A percentile compares a stretch with the other conserved stretches of the same genome.
These are phyloP conservation scores for Acronicta leporina DNA, from an alignment of 2,888 invertebrate genomes.

Conservation along the genomic window DNA sequence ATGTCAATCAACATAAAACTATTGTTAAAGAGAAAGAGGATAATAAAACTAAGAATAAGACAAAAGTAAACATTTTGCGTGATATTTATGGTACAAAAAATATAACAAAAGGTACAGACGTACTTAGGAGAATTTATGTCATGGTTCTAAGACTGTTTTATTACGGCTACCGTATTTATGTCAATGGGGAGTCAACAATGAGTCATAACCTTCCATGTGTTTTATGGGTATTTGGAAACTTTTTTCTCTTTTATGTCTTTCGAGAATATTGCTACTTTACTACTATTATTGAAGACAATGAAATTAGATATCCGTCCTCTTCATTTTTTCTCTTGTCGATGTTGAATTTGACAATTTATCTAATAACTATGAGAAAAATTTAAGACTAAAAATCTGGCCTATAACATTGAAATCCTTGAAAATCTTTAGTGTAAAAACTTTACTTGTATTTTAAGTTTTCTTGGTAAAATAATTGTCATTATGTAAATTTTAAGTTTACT, in stretches of 20 bases:
- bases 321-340: constrained; percentile 23
- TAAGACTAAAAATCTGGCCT: neutral
- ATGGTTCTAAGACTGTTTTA: constrained; percentile 68
- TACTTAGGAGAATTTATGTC: constrained; percentile 66
- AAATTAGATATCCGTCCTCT: constrained; percentile 41
- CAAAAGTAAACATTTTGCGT: constrained; percentile 61
- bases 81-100: constrained; percentile 65
- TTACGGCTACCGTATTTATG: constrained; percentile 69
- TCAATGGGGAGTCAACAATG: constrained; percentile 74
- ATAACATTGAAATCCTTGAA: neutral
- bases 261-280: constrained; percentile 51
- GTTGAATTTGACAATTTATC: constrained; percentile 2
- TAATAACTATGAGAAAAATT: constrained; percentile 10
- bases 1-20: constrained; percentile 50
- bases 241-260: constrained; percentile 55
- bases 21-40: constrained; percentile 49
- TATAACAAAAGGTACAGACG: constrained; percentile 59
- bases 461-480: too few relatives aligned
- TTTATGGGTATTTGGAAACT: constrained; percentile 65
- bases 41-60: constrained; percentile 58
- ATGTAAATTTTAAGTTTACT: too few relatives aligned
- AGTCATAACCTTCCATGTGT: constrained; percentile 73
- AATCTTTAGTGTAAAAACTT: too few relatives aligned
- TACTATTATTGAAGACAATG: constrained; percentile 64
- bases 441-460: too few relatives aligned